These are phyloP conservation scores for Hydropotes inermis DNA, from an alignment of 2,113 vertebrate genomes.

Conservation along the genomic window DNA sequence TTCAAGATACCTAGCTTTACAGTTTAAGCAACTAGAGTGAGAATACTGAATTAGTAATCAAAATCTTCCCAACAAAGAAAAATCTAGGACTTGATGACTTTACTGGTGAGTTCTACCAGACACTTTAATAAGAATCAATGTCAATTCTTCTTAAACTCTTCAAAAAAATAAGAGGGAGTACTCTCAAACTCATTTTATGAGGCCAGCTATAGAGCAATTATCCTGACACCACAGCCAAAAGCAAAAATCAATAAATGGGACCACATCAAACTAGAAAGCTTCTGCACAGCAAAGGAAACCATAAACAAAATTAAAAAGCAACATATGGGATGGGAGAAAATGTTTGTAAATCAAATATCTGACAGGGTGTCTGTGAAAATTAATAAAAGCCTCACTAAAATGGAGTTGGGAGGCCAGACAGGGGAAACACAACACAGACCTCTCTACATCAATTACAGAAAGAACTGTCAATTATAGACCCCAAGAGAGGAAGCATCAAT, in stretches of 20 bases:
- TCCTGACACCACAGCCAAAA: background rate
- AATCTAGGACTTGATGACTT: background rate
- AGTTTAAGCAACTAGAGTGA: background rate
- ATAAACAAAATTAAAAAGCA: background rate
- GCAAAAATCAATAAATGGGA: background rate
- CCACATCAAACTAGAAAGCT: background rate
- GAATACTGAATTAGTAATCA: background rate
- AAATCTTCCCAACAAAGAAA: background rate
- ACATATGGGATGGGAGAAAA: background rate
- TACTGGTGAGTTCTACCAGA: background rate
- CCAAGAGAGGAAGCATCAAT: background rate
- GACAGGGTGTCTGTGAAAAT: background rate
- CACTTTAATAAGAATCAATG: background rate
- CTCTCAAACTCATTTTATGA: background rate
- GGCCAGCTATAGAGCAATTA: background rate
- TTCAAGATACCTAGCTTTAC: background rate
- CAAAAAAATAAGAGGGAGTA: background rate
- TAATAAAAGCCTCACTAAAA: background rate
- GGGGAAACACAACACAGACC: background rate
- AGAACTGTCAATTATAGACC: background rate
- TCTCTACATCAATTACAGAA: background rate
- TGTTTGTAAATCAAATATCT: background rate
- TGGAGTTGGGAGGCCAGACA: background rate
- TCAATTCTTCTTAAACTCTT: background rate
- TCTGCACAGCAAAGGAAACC: background rate